Conservation (phyloP, 2,888 invertebrate genomes). For the Tigriopus californicus region DNA sequence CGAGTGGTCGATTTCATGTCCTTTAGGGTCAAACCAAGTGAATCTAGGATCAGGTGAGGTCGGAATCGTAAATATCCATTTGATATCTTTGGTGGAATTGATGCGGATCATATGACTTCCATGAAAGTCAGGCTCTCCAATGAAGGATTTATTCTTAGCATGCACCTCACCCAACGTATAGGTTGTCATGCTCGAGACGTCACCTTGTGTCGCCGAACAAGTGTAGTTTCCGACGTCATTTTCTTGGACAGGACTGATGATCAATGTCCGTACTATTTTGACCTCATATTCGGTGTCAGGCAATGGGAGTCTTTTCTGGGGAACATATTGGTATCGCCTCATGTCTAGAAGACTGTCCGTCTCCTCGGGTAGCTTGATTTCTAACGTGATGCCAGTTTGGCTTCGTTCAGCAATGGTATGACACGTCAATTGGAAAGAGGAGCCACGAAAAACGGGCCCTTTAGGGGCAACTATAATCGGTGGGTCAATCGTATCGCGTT, state of each 20-base stretch:
- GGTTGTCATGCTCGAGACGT: neutral
- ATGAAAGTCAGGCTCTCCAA: neutral
- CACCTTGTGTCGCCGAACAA: neutral
- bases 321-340: no score
- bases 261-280: neutral
- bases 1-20: neutral
- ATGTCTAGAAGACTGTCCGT: no score
- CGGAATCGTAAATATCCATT: neutral
- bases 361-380: no score
- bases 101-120: neutral
- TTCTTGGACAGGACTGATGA: neutral
- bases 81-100: neutral
- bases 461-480: no score
- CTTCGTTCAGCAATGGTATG: no score
- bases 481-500: no score
- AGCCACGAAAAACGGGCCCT: no score
- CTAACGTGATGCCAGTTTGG: no score
- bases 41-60: neutral
- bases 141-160: neutral
- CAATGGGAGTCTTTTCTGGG: no score
- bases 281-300: neutral
- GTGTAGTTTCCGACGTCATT: neutral
- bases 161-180: neutral
- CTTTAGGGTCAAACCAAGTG: neutral
- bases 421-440: no score